phyloP scores from a whole-genome alignment of 2,113 vertebrate species.

The Thryonomys swinderianus region DNA sequence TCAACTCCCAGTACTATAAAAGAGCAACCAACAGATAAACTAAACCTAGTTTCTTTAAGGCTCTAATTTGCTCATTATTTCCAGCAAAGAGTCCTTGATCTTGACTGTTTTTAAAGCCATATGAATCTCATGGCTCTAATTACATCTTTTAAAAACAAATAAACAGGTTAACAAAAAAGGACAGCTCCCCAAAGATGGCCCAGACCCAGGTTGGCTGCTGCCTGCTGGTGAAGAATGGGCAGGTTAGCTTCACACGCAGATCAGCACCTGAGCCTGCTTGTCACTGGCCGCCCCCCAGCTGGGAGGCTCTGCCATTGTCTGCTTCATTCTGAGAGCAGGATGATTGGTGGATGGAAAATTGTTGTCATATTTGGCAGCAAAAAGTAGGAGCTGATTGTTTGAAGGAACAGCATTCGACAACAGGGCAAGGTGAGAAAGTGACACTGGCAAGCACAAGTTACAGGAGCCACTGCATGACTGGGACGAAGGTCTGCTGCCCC shows the following conservation, averaged over 20 bases:
- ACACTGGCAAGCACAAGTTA: background rate
- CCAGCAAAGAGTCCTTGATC: background rate
- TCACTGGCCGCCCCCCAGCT: background rate
- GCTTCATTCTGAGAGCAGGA: background rate
- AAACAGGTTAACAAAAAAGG: background rate
- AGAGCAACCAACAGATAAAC: background rate
- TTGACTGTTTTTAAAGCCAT: background rate
- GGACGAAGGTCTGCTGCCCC: background rate
- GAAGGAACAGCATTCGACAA: conserved; percentile 19
- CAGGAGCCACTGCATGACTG: background rate
- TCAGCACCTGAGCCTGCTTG: too few relatives aligned
- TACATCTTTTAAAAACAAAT: conserved; percentile 3
- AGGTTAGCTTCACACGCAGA: rapidly evolving
- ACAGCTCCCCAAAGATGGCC: background rate
- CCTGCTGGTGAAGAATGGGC: background rate
- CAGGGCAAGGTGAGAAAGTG: background rate
- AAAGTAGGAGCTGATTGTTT: conserved; percentile 23
- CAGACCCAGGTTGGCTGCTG: background rate
- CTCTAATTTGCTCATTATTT: background rate
- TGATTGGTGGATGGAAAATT: background rate
- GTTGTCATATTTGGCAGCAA: background rate
- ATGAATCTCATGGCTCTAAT: background rate
- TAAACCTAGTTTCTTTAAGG: background rate
- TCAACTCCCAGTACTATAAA: background rate
- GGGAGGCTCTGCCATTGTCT: background rate